phyloP scores from a whole-genome alignment of 2,888 invertebrate genomes.

The Ectropis crepuscularia region DNA sequence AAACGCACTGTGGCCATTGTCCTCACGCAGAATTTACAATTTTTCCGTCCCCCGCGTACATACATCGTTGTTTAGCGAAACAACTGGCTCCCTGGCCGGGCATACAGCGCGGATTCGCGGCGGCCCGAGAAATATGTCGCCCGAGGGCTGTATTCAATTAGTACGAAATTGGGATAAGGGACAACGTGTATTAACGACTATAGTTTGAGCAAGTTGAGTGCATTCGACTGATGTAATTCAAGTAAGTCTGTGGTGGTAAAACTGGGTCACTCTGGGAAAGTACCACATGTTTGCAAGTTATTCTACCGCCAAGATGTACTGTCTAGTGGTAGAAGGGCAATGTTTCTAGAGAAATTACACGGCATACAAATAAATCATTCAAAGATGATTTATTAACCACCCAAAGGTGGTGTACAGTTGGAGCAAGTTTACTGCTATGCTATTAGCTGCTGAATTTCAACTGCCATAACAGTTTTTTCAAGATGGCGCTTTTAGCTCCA shows the following conservation, averaged over 20 bases:
- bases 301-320: too few relatives aligned
- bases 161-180: constrained; percentile 35
- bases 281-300: too few relatives aligned
- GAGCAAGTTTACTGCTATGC: too few relatives aligned
- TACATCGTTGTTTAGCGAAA: constrained; percentile 67
- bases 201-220: not conserved
- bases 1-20: not conserved
- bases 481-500: too few relatives aligned
- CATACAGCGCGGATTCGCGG: constrained; percentile 55
- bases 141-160: constrained; percentile 66
- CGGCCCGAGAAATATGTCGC: constrained; percentile 57
- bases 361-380: too few relatives aligned
- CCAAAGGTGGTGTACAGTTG: too few relatives aligned
- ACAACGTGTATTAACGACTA: not conserved
- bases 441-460: too few relatives aligned
- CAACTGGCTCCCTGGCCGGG: constrained; percentile 59
- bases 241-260: not conserved
- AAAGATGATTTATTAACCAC: too few relatives aligned
- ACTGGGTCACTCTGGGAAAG: too few relatives aligned
- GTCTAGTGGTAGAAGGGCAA: too few relatives aligned
- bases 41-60: constrained; percentile 49
- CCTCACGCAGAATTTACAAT: constrained; percentile 38
- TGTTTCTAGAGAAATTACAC: too few relatives aligned
- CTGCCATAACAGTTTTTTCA: too few relatives aligned
- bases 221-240: not conserved